These are phyloP conservation scores for Agapornis canus DNA, from an alignment of 2,797 vertebrate genomes.

Conservation along the genomic window DNA sequence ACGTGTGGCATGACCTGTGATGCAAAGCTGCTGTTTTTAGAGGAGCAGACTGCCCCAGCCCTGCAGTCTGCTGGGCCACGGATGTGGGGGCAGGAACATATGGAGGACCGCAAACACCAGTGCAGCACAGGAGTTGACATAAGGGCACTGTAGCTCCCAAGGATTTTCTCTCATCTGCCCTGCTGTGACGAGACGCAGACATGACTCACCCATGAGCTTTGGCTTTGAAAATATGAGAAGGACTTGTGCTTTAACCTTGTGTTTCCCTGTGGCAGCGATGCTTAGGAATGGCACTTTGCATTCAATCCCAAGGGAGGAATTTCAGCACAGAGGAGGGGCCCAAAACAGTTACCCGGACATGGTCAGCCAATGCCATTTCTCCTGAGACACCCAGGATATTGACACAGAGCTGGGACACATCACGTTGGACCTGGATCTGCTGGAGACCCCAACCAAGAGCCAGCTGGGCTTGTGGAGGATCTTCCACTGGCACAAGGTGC, in stretches of 20 bases:
- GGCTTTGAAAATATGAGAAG: slow-evolving; percentile 9
- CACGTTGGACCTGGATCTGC: not conserved
- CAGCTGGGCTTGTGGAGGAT: not conserved
- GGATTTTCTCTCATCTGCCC: not conserved
- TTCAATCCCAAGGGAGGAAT: not conserved
- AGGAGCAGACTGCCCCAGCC: not conserved
- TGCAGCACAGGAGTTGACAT: accelerated
- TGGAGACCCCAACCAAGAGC: accelerated
- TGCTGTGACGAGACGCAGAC: not conserved
- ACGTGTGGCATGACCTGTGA: accelerated
- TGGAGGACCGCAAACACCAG: not conserved
- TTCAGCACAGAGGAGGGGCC: not conserved
- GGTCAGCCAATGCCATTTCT: not conserved
- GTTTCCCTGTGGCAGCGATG: not conserved
- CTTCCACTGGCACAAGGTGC: accelerated
- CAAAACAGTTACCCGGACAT: not conserved
- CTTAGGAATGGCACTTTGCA: not conserved
- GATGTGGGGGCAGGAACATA: not conserved
- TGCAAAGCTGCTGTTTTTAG: slow-evolving; percentile 8
- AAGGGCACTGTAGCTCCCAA: not conserved
- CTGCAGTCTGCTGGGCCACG: not conserved
- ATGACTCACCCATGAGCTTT: not conserved
- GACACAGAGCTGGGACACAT: not conserved
- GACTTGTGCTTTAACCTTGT: slow-evolving; percentile 17
- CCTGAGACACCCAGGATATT: not conserved